Conservation (phyloP, 2,797 vertebrate genomes). For the Orientallactaga sibirica region DNA sequence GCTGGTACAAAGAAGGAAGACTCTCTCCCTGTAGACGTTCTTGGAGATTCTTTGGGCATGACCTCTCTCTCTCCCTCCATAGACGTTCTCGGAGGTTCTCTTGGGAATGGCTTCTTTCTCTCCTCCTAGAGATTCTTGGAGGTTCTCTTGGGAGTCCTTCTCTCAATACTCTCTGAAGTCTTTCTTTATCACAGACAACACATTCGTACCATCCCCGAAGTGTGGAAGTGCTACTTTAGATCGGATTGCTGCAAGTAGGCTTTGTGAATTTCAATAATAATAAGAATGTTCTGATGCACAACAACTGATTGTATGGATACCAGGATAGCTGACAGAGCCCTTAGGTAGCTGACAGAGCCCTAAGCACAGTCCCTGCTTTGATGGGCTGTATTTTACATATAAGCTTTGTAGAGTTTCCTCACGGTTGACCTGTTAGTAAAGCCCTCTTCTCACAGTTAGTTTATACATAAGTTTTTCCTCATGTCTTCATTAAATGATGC, state of each 20-base stretch:
- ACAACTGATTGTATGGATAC: background rate
- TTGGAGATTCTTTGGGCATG: no score
- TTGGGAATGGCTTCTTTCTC: no score
- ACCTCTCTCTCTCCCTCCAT: no score
- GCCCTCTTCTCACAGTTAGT: background rate
- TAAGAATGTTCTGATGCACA: background rate
- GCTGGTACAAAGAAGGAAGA: background rate
- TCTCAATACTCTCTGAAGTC: background rate
- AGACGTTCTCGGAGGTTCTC: no score
- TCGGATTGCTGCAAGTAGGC: background rate
- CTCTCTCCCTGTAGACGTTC: no score
- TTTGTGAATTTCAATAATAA: conserved; percentile 33
- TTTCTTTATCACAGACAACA: background rate
- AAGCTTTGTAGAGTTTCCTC: background rate
- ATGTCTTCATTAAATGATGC: conserved; percentile 37
- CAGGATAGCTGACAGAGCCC: background rate
- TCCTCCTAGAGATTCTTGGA: background rate
- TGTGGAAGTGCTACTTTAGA: background rate
- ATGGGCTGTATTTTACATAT: background rate
- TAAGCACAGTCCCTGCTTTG: background rate
- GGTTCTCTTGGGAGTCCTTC: background rate
- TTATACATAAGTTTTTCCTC: conserved; percentile 28
- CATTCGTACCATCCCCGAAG: background rate
- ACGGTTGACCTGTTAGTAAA: background rate
- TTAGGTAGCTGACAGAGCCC: no score